Conservation (phyloP, 2,113 vertebrate species). For the Poeciliopsis retropinna region DNA sequence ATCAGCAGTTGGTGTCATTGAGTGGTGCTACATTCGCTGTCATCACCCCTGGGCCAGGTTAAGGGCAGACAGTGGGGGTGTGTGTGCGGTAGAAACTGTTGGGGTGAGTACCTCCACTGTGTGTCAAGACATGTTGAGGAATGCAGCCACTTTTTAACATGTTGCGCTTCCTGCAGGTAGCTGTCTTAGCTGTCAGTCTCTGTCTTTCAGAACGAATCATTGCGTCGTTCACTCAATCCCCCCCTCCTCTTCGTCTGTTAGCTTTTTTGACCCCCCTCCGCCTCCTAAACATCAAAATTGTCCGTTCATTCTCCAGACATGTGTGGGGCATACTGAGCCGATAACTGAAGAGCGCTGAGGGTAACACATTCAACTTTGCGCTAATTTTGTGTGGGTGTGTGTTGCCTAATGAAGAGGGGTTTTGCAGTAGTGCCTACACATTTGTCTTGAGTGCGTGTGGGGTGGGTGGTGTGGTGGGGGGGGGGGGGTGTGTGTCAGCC, state of each 20-base stretch:
- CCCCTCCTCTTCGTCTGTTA: conserved; percentile 7
- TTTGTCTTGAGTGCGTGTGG: conserved; percentile 12
- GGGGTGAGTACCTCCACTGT: conserved; percentile 28
- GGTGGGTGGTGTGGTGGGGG: conserved; percentile 2
- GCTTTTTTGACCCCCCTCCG: not conserved
- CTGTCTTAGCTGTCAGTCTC: conserved; percentile 14
- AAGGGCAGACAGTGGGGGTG: conserved; percentile 8
- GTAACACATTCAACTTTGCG: conserved; percentile 32
- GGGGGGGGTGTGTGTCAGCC: conserved; percentile 58
- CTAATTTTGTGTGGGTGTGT: conserved; percentile 38
- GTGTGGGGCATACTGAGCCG: conserved; percentile 66
- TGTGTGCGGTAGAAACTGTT: not conserved
- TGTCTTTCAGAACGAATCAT: not conserved
- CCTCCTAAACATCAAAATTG: conserved; percentile 22
- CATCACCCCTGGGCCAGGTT: conserved; percentile 19
- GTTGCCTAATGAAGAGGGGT: conserved; percentile 60
- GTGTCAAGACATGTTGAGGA: conserved; percentile 67
- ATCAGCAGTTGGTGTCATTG: not conserved
- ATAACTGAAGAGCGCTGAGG: conserved; percentile 51
- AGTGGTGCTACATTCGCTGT: conserved; percentile 27
- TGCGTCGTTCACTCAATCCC: not conserved
- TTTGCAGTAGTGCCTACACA: conserved; percentile 47
- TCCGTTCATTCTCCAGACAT: conserved; percentile 47
- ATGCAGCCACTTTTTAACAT: conserved; percentile 37
- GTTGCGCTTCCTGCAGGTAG: not conserved